Percentiles rank a stretch among this genome's conserved stretches.
phyloP scores from a whole-genome alignment of 2,113 vertebrate species.

The Pteruthius melanotis region DNA sequence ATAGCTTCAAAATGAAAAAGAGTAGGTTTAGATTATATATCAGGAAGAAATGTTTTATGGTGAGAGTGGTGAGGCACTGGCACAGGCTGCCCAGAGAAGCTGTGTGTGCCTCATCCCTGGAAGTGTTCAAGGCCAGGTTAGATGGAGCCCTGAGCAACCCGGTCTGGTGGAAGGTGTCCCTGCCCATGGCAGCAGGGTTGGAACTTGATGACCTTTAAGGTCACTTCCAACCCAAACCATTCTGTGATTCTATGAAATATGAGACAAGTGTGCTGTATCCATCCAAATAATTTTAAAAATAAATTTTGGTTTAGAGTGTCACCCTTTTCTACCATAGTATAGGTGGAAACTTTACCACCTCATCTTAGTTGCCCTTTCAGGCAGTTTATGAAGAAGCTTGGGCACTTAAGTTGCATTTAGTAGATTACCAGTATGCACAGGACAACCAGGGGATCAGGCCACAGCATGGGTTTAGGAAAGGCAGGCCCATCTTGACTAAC shows the following conservation, averaged over 20 bases:
- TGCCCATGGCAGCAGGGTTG: neutral
- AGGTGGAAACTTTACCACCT: neutral
- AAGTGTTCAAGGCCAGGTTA: accelerated
- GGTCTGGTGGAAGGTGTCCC: neutral
- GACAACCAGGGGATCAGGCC: neutral
- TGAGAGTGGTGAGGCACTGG: neutral
- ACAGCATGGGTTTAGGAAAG: neutral
- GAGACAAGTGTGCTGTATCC: neutral
- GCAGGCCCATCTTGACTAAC: neutral
- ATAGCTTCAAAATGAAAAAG: neutral
- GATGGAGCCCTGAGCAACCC: neutral
- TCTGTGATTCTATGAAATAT: neutral
- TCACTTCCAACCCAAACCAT: neutral
- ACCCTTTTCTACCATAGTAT: accelerated
- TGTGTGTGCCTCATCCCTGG: neutral
- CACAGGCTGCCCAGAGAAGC: neutral
- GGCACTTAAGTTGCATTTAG: neutral
- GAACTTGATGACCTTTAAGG: neutral
- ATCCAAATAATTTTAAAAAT: neutral
- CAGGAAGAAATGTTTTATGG: neutral
- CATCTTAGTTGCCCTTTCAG: neutral
- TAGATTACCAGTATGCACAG: neutral
- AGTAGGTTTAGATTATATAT: neutral
- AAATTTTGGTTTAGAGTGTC: accelerated
- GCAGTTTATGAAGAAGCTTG: neutral